A percentile compares a stretch with the other conserved stretches of the same genome.
Evolutionary conservation across 2,888 invertebrate species (phyloP).

Genomic region (Germaria angustata): DNA sequence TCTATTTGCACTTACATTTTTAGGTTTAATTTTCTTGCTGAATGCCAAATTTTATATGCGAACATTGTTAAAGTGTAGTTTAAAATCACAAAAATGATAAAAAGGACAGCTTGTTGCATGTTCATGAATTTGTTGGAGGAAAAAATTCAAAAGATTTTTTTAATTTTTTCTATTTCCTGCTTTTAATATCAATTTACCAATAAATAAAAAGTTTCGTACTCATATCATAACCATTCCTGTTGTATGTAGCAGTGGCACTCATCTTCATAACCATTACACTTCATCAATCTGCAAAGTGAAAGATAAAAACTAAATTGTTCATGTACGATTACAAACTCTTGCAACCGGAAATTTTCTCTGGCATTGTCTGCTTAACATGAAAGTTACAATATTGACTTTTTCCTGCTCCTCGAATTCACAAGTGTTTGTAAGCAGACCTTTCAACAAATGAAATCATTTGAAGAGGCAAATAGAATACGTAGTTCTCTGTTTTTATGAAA

Average conservation of each 20-base stretch:
- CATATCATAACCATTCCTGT: constrained; percentile 17
- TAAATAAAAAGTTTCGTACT: constrained; percentile 31
- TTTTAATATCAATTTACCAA: constrained; percentile 47
- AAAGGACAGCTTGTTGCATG: constrained; percentile 62
- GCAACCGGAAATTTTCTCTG: constrained; percentile 57
- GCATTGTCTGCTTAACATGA: constrained; percentile 43
- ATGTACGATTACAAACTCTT: constrained; percentile 62
- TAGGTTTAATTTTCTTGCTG: neutral
- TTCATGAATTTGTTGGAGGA: constrained; percentile 19
- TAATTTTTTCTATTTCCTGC: neutral
- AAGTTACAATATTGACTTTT: constrained; percentile 38
- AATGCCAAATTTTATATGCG: constrained; percentile 19
- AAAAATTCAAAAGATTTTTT: constrained; percentile 18
- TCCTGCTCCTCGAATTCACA: neutral
- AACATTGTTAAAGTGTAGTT: neutral
- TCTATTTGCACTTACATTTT: neutral
- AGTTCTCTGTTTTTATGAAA: too few species aligned
- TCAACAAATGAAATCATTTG: neutral
- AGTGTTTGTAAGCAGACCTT: constrained; percentile 1
- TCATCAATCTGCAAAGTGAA: constrained; percentile 60
- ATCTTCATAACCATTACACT: constrained; percentile 60
- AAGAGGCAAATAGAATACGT: too few species aligned
- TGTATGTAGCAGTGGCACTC: neutral
- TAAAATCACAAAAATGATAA: constrained; percentile 34
- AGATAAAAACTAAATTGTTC: constrained; percentile 65